Base-by-base conservation (phyloP, 1,140 invertebrate species). In the Brachionus asplanchnoidis region DNA sequence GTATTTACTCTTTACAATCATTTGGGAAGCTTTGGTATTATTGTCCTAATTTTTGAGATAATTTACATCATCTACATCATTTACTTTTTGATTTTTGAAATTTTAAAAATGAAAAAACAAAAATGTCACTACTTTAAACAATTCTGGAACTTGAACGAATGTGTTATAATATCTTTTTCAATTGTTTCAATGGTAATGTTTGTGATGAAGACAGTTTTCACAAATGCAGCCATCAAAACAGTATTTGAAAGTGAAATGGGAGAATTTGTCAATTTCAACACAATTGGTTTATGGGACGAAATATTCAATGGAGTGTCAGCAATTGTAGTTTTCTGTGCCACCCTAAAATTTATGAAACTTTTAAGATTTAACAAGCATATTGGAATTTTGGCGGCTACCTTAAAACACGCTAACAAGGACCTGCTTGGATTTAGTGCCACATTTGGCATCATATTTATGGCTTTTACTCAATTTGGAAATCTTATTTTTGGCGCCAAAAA, bases 261-360 rank as follows among this genome's bases (percentile, higher is more conserved):
- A 84, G 91, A 90, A 14, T 91, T 90, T 85, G 90, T 91, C 1
- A 91, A 91, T 87, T 90, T 91, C 86, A 89, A 91, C 84, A 88
- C 88, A 14, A 87, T 91, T 12, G 90, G 90, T 1, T 85, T 88
- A n/a, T 91, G 90, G 85, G 90, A 91, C 85, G 90, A 91, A 85
- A 85, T 89, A 2, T 91, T 90, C 85, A 88, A 89, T 65, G 90
- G 88, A 73, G 86, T 91, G 53, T 87, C 90, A 73, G 88, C 88
- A 7, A 87, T 88, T 79, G 88, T 91, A 1, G 90, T 91, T 14
- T 91, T 91, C 85, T 86, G 91, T 17, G 88, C 89, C 26, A 91
- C 91, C n/a, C 86, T 91, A 70, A 91, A 91, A 86, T 91, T 91
- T 86, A 88, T 91, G 42, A 90, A 91, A 85, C 86, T 91, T 12